A percentile compares a stretch with the other conserved stretches of the same genome.
These are phyloP conservation scores for Carcharodon carcharias DNA, from an alignment of 2,797 vertebrate species.

Conservation along the genomic window DNA sequence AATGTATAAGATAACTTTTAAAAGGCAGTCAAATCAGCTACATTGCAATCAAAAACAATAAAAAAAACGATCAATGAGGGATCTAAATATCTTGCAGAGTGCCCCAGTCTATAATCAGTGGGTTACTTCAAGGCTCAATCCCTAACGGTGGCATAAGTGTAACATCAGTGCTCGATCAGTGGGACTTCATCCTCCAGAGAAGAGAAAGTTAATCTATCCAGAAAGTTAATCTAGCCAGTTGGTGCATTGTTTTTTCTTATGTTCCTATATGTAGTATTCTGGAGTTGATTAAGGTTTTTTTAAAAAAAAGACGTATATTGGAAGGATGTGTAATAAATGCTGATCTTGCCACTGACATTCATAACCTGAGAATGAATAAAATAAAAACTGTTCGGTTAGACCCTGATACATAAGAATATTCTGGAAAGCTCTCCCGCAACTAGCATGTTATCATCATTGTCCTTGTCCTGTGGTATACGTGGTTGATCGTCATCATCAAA, in stretches of 20 bases:
- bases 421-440: not conserved
- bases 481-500: not conserved
- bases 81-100: not conserved
- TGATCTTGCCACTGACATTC: not conserved
- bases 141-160: not conserved
- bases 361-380: not conserved
- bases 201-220: not conserved
- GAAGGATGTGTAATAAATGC: not conserved
- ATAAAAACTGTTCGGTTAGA: not conserved
- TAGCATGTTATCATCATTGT: not conserved
- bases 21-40: not conserved
- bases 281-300: not conserved
- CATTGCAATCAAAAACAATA: not conserved
- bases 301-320: too few species aligned
- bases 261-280: not conserved
- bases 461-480: not conserved
- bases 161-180: not conserved
- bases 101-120: not conserved
- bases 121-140: not conserved
- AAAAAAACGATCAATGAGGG: not conserved
- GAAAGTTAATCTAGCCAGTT: not conserved
- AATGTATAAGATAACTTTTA: not conserved
- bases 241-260: not conserved
- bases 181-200: not conserved
- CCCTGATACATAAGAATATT: not conserved